These are phyloP conservation scores for Itoplectis maculator DNA, from an alignment of 2,888 invertebrate species.

Conservation along the genomic window DNA sequence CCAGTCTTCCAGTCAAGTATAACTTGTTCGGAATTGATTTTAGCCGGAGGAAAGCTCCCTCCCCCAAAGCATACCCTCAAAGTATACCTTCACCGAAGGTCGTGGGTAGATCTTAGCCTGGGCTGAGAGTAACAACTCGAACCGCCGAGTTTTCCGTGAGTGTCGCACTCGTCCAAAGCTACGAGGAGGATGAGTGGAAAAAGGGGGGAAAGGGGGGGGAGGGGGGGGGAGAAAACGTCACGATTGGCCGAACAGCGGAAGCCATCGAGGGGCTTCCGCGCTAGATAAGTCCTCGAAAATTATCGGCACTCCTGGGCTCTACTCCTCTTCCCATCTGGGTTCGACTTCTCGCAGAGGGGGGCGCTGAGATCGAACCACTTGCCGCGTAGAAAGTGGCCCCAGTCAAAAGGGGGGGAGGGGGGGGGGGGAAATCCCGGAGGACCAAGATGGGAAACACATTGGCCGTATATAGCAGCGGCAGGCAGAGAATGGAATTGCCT, in stretches of 20 bases:
- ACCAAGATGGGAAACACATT: conserved; percentile 29
- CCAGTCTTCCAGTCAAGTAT: conserved; percentile 7
- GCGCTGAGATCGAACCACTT: conserved; percentile 49
- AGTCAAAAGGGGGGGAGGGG: conserved; percentile 26
- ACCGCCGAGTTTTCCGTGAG: conserved; percentile 9
- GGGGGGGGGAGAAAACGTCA: conserved; percentile 44
- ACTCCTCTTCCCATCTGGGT: conserved; percentile 5
- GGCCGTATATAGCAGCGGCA: neutral
- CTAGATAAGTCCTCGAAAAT: conserved; percentile 58
- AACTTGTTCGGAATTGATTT: conserved; percentile 36
- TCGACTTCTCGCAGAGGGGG: conserved; percentile 6
- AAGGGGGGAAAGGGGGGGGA: too few species aligned
- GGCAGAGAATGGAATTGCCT: conserved; percentile 15
- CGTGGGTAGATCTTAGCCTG: conserved; percentile 1
- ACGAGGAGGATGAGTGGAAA: neutral
- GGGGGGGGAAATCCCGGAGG: conserved; percentile 27
- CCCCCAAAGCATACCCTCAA: too few species aligned
- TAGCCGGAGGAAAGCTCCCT: conserved; percentile 12
- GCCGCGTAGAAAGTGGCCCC: conserved; percentile 48
- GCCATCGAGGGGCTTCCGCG: conserved; percentile 36
- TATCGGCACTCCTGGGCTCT: conserved; percentile 43
- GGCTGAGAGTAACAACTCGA: conserved; percentile 29
- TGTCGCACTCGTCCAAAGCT: conserved; percentile 29
- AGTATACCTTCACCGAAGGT: conserved; percentile 19
- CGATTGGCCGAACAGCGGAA: conserved; percentile 51